These are phyloP conservation scores for Cuniculus paca DNA, from an alignment of 2,797 vertebrate species.

Conservation along the genomic window DNA sequence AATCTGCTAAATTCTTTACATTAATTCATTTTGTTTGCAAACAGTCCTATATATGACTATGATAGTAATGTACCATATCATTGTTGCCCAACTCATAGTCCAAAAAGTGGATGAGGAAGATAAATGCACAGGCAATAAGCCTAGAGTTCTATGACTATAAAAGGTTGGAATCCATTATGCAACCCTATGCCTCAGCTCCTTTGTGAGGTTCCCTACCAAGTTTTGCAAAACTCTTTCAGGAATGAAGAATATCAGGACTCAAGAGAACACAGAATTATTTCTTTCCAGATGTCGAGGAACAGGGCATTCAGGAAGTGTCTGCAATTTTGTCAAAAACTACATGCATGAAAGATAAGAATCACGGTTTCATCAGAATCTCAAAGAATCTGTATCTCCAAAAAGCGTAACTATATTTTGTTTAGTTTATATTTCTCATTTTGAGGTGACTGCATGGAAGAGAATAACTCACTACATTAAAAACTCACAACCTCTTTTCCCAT, in stretches of 20 bases:
- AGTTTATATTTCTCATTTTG: not conserved
- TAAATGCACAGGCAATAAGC: not conserved
- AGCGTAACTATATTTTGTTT: not conserved
- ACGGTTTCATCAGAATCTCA: not conserved
- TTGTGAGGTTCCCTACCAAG: accelerated
- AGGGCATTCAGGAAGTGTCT: not conserved
- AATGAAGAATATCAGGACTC: not conserved
- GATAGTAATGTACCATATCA: not conserved
- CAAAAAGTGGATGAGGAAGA: not conserved
- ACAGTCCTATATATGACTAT: not conserved
- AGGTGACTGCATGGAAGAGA: not conserved
- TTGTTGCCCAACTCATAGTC: not conserved
- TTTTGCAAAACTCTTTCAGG: not conserved
- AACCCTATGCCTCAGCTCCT: not conserved
- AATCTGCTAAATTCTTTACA: not conserved
- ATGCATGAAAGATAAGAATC: not conserved
- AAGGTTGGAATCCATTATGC: not conserved
- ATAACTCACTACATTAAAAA: not conserved
- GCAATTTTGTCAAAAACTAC: not conserved
- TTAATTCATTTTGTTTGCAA: not conserved
- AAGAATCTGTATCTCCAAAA: not conserved
- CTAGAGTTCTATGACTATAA: not conserved
- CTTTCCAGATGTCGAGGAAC: not conserved
- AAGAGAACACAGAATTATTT: not conserved
- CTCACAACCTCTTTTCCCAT: not conserved